Base-by-base conservation (phyloP, 2,888 invertebrate species). In the Conchocele bisecta region DNA sequence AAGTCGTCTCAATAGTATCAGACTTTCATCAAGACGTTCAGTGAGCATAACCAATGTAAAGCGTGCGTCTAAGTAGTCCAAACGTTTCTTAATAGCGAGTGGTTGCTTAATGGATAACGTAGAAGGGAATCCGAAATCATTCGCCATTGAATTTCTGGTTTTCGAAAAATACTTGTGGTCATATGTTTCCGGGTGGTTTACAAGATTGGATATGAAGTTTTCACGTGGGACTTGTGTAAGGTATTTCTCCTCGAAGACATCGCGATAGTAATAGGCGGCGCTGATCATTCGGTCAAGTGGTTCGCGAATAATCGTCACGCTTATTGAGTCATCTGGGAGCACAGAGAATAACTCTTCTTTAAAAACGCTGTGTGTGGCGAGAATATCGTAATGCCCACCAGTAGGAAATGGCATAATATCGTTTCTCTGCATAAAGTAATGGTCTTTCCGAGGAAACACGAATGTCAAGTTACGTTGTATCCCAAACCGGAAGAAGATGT, bases 1-100 rank as follows among this genome's bases (percentile, higher is more conserved):
- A 31, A 53, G 42, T 24, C 69, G 54, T 46, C 65, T 54, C 13
- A 74, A 39, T 29, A 74, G 35, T 13, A 66, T 57, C 0, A 74
- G 26, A 31, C 69, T 69, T 57, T 74, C 74, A 28, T 74, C 74
- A 44, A 74, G 66, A 29, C 54, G 56, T 11, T 74, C 74, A 37
- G 54, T 61, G 15, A 65, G 44, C 42, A 74, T 44, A 15, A 74
- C 65, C 24, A 74, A 50, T n/a, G 33, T 22, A 24, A 74, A 74
- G 3, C 61, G 51, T 31, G 56, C 46, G 29, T 61, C 50, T 26
- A 69, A 29, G 7, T 60, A 2, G 2, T 31, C 28, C 13, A 74
- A 42, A 26, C 63, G 66, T 2, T 33, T 20, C 11, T 46, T 20
- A 15, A 74, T 74, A n/a, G n/a, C n/a, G n/a, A n/a, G n/a, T n/a